Percentiles rank a stretch among this genome's conserved stretches.
Evolutionary conservation across 2,888 invertebrate species (phyloP).

Genomic region (Caradrina clavipalpis): DNA sequence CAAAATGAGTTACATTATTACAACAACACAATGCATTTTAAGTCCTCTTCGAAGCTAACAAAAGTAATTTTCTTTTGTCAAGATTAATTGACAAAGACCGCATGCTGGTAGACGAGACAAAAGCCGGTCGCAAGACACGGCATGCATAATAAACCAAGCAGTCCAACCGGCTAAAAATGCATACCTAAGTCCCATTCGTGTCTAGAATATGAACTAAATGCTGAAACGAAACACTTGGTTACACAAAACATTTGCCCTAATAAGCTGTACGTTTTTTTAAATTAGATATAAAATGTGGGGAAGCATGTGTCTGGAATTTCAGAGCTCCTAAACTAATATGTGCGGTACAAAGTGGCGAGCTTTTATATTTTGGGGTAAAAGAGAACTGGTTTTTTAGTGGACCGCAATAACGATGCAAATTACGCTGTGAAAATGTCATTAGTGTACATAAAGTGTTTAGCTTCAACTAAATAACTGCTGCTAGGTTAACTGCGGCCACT

Average conservation of each 20-base stretch:
- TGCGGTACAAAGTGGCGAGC: conserved; percentile 7
- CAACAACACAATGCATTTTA: background rate
- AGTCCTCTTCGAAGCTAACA: background rate
- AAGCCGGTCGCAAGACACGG: conserved; percentile 41
- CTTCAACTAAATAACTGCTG: conserved; percentile 11
- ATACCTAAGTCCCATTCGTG: conserved; percentile 58
- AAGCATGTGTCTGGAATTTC: conserved; percentile 33
- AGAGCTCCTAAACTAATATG: conserved; percentile 23
- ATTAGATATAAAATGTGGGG: conserved; percentile 26
- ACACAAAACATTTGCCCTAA: conserved; percentile 45
- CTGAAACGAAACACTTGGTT: conserved; percentile 42
- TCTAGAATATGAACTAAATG: conserved; percentile 50
- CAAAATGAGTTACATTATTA: background rate
- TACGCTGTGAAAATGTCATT: conserved; percentile 12
- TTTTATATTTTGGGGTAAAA: conserved; percentile 22
- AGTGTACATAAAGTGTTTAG: conserved; percentile 5
- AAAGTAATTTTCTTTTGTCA: conserved; percentile 31
- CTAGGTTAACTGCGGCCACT: background rate
- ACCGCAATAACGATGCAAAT: conserved; percentile 39
- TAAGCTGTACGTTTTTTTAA: conserved; percentile 43
- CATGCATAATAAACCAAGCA: conserved; percentile 55
- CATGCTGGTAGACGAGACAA: conserved; percentile 45
- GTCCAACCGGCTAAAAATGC: conserved; percentile 59
- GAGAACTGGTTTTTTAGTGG: conserved; percentile 27
- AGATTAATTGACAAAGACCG: conserved; percentile 53